Base-by-base conservation (phyloP, 2,797 vertebrate genomes). In the Cryptoprocta ferox region DNA sequence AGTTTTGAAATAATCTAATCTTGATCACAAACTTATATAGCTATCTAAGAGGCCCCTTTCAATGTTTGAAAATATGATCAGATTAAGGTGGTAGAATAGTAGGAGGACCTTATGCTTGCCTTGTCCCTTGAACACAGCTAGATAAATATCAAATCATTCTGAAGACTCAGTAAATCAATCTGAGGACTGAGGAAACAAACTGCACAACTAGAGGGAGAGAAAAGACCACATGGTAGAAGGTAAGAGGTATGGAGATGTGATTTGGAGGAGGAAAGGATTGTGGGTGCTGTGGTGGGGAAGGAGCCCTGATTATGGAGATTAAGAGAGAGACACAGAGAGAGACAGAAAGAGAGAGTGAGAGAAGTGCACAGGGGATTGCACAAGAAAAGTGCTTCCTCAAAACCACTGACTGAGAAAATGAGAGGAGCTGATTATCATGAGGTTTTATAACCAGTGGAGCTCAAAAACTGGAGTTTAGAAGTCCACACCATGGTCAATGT, bases 1-100 rank as follows among this genome's bases (percentile, higher is more conserved):
- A 82, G 10, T 45, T 93, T 30, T 42, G 3, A 95, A 93, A 68
- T 1, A 37, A 42, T 63, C 28, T 91, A 93, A 92, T 83, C 9
- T 71, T 92, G 71, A 78, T 61, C 71, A n/a, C 71, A 70, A 84
- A 83, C 6, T 50, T 85, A 71, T 12, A 2, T 65, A 65, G 18
- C 16, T 91, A 81, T n/a, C 19, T n/a, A 50, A 71, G 37, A 26
- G 50, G 1, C 18, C 8, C 12, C 9, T 79, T 89, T 94, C 26
- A 73, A 70, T 56, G n/a, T 78, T 3, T 75, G 14, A 91, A 95
- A 94, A 90, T 82, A 82, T 39, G 19, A 90, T 94, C 24, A 95
- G 82, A 82, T 78, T 45, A 91, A 95, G 87, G 18, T 48, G 42
- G 14, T 48, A 8, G 15, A 76, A 15, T 48, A 48, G 26, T 76